Evolutionary conservation across 2,888 invertebrate genomes (phyloP), one percentile per base, ranked within the genome.

Genomic region (Drosophila antonietae): DNA sequence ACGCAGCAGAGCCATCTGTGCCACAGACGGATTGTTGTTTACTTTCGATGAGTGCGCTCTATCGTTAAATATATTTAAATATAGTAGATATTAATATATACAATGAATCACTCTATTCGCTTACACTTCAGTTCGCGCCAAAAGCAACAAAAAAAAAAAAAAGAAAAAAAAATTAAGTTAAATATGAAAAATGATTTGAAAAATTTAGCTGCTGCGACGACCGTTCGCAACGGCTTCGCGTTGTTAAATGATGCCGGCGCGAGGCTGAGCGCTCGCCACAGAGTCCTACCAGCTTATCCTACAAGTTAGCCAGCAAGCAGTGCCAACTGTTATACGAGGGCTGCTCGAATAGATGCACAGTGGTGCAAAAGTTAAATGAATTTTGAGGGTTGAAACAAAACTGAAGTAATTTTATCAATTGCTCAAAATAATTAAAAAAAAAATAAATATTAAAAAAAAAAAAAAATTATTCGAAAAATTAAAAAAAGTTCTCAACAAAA

Each of bases 141-240:
- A 69, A 53, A 46, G 37, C 20, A 20, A 20, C 20, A 57, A n/a
- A 15, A 23, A 12, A 18, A 49, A 49, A 15, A 49, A 49, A 15
- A 9, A 2, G 12, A 18, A 31, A 35, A 44, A 9, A 60, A 46
- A 60, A 41, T 39, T 7, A 23, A 28, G 3, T 14, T 47, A 12
- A 52, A 35, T 2, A 52, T 46, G 9, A 55, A 5, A 47, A 37
- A 52, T 37, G 18, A 23, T n/a, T 20, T 44, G 31, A 61, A 41
- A 57, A 39, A 14, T 47, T 8, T n/a, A 33, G 33, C 43, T 18
- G 64, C 35, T 15, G 55, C 33, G 59, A 68, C 64, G 49, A 75
- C 77, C 67, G 67, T 46, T 80, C 80, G 72, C 80, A 49, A 59
- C 75, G 67, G 67, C 71, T 62, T 59, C 80, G 55, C 68, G 52